Conservation (phyloP, 2,888 invertebrate genomes). For the Ommatoiulus sabulosus region DNA sequence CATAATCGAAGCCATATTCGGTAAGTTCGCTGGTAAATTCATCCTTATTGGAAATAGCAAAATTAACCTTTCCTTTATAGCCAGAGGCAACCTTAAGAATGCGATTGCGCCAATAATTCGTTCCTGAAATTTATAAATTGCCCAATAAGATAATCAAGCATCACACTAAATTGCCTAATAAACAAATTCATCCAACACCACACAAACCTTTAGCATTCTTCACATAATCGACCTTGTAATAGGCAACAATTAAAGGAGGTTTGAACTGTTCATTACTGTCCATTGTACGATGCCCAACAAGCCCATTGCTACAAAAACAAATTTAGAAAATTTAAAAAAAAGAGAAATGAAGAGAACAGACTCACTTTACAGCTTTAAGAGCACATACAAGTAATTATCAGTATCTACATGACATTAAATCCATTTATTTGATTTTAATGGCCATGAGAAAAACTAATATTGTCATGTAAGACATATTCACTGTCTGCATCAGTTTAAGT, state of each 20-base stretch:
- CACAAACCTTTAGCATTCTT: conserved; percentile 88
- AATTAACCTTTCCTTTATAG: conserved; percentile 76
- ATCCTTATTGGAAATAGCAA: conserved; percentile 92
- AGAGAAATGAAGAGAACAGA: too few relatives aligned
- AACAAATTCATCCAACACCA: background rate
- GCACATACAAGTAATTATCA: too few relatives aligned
- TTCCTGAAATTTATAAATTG: conserved; percentile 70
- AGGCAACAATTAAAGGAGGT: conserved; percentile 90
- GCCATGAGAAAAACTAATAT: too few relatives aligned
- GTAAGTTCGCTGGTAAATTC: conserved; percentile 95
- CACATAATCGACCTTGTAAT: conserved; percentile 93
- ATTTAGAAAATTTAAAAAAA: too few relatives aligned
- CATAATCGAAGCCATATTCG: conserved; percentile 91
- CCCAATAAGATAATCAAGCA: background rate
- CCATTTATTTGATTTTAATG: too few relatives aligned
- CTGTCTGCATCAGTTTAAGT: too few relatives aligned
- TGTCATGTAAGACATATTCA: too few relatives aligned
- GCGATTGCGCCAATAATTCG: conserved; percentile 99
- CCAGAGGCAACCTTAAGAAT: conserved; percentile 89
- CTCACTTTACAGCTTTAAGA: too few relatives aligned
- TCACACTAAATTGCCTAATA: background rate
- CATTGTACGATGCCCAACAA: conserved; percentile 89
- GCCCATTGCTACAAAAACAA: conserved; percentile 78
- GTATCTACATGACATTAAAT: too few relatives aligned
- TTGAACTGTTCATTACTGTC: conserved; percentile 88